Evolutionary conservation across 2,113 vertebrate species (phyloP), one percentile per base, ranked within the genome.

Genomic region (Podarcis raffonei): DNA sequence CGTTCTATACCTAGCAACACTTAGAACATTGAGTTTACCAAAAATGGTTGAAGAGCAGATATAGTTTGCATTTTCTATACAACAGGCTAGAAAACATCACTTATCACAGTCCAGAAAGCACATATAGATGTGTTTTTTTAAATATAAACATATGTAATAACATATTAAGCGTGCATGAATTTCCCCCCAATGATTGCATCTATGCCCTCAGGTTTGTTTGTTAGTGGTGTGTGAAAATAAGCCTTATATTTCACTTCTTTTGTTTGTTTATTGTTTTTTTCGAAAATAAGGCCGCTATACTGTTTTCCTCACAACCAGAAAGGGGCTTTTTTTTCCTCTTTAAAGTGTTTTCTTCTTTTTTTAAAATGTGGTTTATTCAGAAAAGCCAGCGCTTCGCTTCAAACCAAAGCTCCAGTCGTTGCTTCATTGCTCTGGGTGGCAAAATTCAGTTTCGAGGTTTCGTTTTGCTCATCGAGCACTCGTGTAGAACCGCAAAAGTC

Each of bases 51-150:
- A 98, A 98, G 97, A 99, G 98, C 98, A 97, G 98, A 98, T 99
- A 99, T 98, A 99, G 96, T 99, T 99, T 98, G 98, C 98, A 97
- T 99, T 98, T 97, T 99, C 98, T 99, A 99, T 99, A 99, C 98
- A 99, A 99, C 98, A 99, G 98, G 98, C 98, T 99, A 99, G 98
- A 99, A 99, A 99, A 99, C 98, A 97, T 98, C 98, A 99, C 98
- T 98, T 98, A 98, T 98, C 98, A 99, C 99, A 98, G 98, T 99
- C 98, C 98, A 99, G 98, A 99, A 99, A 99, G 98, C 98, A 99
- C 98, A 99, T 98, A 98, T 98, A 99, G 98, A 99, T 99, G 98
- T 98, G 97, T 97, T 98, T 95, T 98, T 97, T 98, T 95, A 98
- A 98, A 98, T 99, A 99, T 98, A 98, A 99, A 99, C 98, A 99